A percentile compares a stretch with the other conserved stretches of the same genome.
Evolutionary conservation across 2,797 vertebrate species (phyloP).

Genomic region (Hemibagrus guttatus): DNA sequence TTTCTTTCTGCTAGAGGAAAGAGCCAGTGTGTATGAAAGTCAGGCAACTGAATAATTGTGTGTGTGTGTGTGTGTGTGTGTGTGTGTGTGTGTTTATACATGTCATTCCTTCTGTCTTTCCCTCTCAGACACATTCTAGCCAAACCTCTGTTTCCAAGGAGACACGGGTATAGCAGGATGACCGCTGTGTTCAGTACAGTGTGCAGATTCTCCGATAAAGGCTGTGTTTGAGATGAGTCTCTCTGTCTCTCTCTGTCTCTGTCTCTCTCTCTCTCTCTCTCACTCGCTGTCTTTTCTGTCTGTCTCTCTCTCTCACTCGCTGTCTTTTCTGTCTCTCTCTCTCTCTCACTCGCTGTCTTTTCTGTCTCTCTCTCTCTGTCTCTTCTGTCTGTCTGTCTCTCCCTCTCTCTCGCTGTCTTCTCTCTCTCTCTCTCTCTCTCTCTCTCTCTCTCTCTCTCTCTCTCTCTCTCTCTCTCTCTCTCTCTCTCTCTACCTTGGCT

Average conservation of each 20-base stretch:
- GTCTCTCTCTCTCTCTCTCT: neutral
- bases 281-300: neutral
- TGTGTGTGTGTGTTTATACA: neutral
- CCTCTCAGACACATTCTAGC: conserved; percentile 41
- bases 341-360: conserved; percentile 6
- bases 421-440: neutral
- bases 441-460: neutral
- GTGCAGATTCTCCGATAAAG: conserved; percentile 41
- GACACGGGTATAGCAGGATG: conserved; percentile 53
- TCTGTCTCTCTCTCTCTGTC: conserved; percentile 15
- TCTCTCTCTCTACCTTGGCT: conserved; percentile 15
- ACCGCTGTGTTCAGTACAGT: conserved; percentile 39
- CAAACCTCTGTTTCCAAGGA: conserved; percentile 64
- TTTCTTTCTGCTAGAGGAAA: conserved; percentile 10
- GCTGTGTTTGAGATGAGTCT: conserved; percentile 4
- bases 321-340: neutral
- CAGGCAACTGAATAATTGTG: conserved; percentile 10
- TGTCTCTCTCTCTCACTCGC: neutral
- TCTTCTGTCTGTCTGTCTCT: neutral
- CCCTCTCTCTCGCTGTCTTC: conserved; percentile 28
- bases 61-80: conserved; percentile 16
- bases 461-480: neutral
- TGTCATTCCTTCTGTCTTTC: conserved; percentile 12
- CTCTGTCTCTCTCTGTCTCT: neutral
- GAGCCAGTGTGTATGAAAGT: neutral